A percentile compares a stretch with the other conserved stretches of the same genome.
phyloP scores from a whole-genome alignment of 2,113 vertebrate species.

The Anthoscopus minutus region DNA sequence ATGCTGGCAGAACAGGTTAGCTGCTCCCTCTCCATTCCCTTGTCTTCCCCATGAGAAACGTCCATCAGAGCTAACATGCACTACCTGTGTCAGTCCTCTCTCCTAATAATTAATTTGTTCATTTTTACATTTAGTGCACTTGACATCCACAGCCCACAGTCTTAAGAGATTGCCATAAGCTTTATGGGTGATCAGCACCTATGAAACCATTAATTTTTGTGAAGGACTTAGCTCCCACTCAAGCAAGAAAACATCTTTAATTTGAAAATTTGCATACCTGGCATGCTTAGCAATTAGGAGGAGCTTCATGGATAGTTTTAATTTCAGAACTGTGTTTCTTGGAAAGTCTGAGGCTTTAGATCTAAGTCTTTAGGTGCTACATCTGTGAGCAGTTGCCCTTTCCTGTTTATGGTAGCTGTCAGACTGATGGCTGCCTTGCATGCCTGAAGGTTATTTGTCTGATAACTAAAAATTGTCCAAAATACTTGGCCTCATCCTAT shows the following conservation, averaged over 20 bases:
- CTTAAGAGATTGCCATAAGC: background rate
- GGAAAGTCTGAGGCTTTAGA: background rate
- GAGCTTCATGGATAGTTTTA: background rate
- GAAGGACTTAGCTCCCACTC: background rate
- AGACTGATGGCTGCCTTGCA: background rate
- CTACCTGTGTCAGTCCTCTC: background rate
- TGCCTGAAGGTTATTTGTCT: background rate
- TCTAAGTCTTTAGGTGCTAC: background rate
- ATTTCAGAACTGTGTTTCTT: background rate
- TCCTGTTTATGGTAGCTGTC: background rate
- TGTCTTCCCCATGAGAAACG: background rate
- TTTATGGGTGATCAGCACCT: background rate
- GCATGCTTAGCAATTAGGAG: background rate
- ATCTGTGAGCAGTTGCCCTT: background rate
- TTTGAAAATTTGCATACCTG: background rate
- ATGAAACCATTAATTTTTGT: background rate
- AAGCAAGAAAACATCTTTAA: background rate
- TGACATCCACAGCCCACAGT: background rate
- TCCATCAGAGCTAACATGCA: background rate
- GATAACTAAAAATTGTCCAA: background rate
- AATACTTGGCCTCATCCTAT: background rate
- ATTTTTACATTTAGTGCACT: background rate
- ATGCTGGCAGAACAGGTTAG: background rate
- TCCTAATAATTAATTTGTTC: background rate
- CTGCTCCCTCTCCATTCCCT: background rate